phyloP scores from a whole-genome alignment of 2,888 invertebrate genomes.

The Buathra laborator region DNA sequence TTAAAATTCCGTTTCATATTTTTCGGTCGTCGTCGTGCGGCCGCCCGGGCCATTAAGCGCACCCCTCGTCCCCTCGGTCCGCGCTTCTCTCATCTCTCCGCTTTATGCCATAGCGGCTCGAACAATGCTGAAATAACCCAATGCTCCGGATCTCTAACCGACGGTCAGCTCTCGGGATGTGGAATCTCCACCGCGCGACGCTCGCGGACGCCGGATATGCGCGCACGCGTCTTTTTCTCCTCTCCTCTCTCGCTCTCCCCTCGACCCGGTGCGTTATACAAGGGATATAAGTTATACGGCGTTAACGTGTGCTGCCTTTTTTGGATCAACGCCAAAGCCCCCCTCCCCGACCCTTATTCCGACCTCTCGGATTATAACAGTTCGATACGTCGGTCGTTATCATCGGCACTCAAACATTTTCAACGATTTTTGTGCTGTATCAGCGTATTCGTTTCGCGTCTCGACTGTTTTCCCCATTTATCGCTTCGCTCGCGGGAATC shows the following conservation, averaged over 20 bases:
- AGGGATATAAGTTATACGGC: constrained; percentile 63
- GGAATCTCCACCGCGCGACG: constrained; percentile 47
- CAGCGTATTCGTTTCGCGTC: background rate
- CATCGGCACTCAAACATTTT: constrained; percentile 4
- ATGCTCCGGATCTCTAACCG: constrained; percentile 4
- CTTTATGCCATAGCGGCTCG: constrained; percentile 38
- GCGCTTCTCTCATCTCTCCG: constrained; percentile 34
- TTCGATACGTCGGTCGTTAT: constrained; percentile 73
- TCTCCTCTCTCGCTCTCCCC: background rate
- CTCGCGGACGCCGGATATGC: constrained; percentile 58
- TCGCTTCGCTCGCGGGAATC: too few species aligned
- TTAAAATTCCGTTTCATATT: constrained; percentile 58
- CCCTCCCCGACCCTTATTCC: background rate
- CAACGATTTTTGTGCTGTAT: background rate
- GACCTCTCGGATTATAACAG: constrained; percentile 73
- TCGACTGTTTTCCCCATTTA: too few species aligned
- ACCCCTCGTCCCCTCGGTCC: background rate
- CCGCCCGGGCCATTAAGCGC: constrained; percentile 38
- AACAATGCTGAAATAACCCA: constrained; percentile 56
- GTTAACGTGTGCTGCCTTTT: constrained; percentile 57
- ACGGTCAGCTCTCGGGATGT: constrained; percentile 30
- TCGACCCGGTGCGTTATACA: constrained; percentile 51
- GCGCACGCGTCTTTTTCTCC: background rate
- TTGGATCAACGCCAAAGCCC: constrained; percentile 38
- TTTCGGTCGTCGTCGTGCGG: constrained; percentile 40